phyloP scores from a whole-genome alignment of 2,797 vertebrate genomes.

The Pogonophryne albipinna region DNA sequence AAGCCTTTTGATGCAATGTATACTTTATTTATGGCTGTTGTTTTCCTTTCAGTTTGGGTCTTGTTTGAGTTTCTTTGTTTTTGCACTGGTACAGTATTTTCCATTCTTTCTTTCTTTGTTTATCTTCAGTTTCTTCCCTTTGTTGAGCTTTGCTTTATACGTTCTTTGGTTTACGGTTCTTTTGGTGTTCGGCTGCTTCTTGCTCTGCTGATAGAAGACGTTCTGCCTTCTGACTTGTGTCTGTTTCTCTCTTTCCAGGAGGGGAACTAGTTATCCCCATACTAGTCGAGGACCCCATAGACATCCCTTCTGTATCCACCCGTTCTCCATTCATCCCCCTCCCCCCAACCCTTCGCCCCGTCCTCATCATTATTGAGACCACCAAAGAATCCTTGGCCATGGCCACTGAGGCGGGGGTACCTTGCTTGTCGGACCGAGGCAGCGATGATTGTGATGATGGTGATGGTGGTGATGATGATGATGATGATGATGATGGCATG shows the following conservation, averaged over 20 bases:
- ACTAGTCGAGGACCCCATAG: conserved; percentile 99
- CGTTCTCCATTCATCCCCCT: conserved; percentile 97
- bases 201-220: conserved; percentile 25
- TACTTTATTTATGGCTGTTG: conserved; percentile 78
- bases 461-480: conserved; percentile 98
- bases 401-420: conserved; percentile 99
- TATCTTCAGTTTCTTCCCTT: conserved; percentile 61
- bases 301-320: conserved; percentile 97
- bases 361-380: conserved; percentile 99
- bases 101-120: conserved; percentile 61
- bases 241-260: conserved; percentile 88
- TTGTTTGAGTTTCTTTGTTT: conserved; percentile 82
- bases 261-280: conserved; percentile 99
- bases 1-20: conserved; percentile 87
- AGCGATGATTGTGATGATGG: conserved; percentile 99
- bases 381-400: conserved; percentile 99
- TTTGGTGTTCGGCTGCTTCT: conserved; percentile 72
- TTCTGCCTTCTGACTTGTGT: conserved; percentile 58
- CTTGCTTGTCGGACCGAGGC: conserved; percentile 99
- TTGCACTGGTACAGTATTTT: conserved; percentile 82
- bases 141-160: conserved; percentile 78
- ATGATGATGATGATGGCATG: conserved; percentile 91
- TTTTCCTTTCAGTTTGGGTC: conserved; percentile 79
- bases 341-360: conserved; percentile 96
- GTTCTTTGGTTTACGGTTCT: conserved; percentile 62